A percentile compares a stretch with the other conserved stretches of the same genome.
Conservation (phyloP, 2,888 invertebrate species). For the Lithophane ornitopus region DNA sequence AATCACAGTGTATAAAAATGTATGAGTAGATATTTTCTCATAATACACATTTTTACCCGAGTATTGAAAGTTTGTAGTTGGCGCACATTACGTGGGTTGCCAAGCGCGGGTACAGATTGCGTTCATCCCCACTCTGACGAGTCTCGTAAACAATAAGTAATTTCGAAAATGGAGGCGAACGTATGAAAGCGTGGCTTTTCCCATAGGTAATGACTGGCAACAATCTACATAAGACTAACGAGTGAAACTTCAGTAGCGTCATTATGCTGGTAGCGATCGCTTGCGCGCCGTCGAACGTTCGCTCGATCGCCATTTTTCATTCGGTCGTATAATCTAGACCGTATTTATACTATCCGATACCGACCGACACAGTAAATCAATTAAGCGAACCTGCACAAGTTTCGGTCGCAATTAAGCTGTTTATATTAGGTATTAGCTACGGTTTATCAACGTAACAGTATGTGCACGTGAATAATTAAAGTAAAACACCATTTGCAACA, state of each 20-base stretch:
- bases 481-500: conserved; percentile 56
- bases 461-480: conserved; percentile 59
- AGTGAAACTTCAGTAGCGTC: conserved; percentile 78
- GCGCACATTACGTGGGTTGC: conserved; percentile 49
- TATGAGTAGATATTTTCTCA: conserved; percentile 39
- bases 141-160: conserved; percentile 78
- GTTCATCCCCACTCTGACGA: conserved; percentile 70
- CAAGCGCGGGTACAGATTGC: conserved; percentile 69
- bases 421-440: conserved; percentile 76
- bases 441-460: conserved; percentile 58
- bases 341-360: conserved; percentile 72
- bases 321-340: conserved; percentile 65
- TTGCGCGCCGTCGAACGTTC: conserved; percentile 70
- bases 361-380: conserved; percentile 77
- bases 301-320: conserved; percentile 74
- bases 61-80: conserved; percentile 59
- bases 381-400: conserved; percentile 77
- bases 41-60: conserved; percentile 52
- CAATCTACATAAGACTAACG: conserved; percentile 77
- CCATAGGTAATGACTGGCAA: conserved; percentile 79
- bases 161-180: conserved; percentile 77
- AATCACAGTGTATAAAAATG: conserved; percentile 55
- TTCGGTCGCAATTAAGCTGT: conserved; percentile 78
- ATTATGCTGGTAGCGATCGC: conserved; percentile 76
- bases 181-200: conserved; percentile 74